Base-by-base conservation (phyloP, 2,113 vertebrate species). In the Echinops telfairi region DNA sequence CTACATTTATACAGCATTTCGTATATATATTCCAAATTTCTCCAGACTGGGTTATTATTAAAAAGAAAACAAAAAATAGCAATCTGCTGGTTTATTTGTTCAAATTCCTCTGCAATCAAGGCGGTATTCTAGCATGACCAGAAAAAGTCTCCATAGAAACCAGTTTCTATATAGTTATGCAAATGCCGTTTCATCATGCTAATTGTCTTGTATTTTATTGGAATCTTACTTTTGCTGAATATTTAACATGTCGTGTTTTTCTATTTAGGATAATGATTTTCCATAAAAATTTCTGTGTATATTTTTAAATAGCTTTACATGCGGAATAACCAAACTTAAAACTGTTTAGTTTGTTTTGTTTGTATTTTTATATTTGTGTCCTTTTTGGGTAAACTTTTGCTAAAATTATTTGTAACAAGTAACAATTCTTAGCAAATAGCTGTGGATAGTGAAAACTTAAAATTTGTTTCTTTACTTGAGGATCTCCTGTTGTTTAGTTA, bases 261-360 rank as follows among this genome's bases (percentile, higher is more conserved):
- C 64, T 76, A 38, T 40, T 79, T 58, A 70, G 70, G 27, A 78
- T 47, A 86, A 73, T 1, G 66, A 16, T 83, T 88, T 92, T 68
- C 84, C 92, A 31, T 86, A 83, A 80, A 38, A 43, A 25, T 87
- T 93, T 88, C 91, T 90, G 62, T 36, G 29, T 66, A 29, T 20
- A 33, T 83, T 43, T 58, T 58, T 88, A 53, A 94, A 80, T 92
- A 68, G 10, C 22, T 86, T 86, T 76, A 80, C 92, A 91, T 89
- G n/a, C 38, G 29, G 86, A 91, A 89, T 83, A 86, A 86, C 38
- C 66, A 90, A 89, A 78, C 14, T 47, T 62, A 71, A 81, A 77
- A 86, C 27, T 4, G 8, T 90, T 88, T 75, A 5, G 22, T 62
- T 62, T 19, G 60, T 22, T 62, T 22, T 62, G 60, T 62, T 62